Evolutionary conservation across 2,888 invertebrate species (phyloP).

Genomic region (Heterodera filipjevi): DNA sequence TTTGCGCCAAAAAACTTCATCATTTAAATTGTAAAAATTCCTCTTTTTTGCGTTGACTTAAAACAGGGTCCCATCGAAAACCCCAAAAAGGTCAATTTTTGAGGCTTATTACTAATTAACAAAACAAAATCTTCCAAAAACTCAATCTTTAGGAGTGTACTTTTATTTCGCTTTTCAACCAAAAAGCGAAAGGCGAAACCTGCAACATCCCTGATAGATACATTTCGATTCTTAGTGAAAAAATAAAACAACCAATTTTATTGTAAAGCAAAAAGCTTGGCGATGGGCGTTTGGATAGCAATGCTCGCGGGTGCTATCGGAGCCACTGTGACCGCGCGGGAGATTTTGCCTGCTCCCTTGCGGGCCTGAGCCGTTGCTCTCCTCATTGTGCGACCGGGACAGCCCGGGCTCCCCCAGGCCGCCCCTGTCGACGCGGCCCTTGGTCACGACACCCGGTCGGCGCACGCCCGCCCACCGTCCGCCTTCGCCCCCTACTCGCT

Average conservation of each 20-base stretch:
- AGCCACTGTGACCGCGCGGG: conserved; percentile 56
- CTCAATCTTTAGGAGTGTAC: too few species aligned
- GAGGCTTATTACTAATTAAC: too few species aligned
- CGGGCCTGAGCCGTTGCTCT: conserved; percentile 57
- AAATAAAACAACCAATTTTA: conserved; percentile 10
- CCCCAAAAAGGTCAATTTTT: too few species aligned
- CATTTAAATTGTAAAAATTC: too few species aligned
- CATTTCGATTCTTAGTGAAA: too few species aligned
- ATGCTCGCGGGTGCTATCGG: conserved; percentile 30
- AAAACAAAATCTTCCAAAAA: background rate
- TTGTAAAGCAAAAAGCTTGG: conserved; percentile 35
- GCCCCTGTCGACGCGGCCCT: conserved; percentile 27
- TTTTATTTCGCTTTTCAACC: too few species aligned
- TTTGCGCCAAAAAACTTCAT: too few species aligned
- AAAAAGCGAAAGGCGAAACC: too few species aligned
- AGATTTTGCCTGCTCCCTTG: conserved; percentile 60
- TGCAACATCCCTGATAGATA: too few species aligned
- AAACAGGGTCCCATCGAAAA: too few species aligned
- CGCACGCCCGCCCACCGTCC: conserved; percentile 18
- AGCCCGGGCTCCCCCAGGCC: conserved; percentile 13
- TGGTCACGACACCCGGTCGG: conserved; percentile 25
- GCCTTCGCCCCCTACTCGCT: conserved; percentile 26
- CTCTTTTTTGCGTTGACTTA: too few species aligned
- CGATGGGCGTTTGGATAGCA: conserved; percentile 6
- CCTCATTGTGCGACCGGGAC: conserved; percentile 49